These are phyloP conservation scores for Montipora cactus DNA, from an alignment of 64 coral and sea anemone species.

Conservation along the genomic window DNA sequence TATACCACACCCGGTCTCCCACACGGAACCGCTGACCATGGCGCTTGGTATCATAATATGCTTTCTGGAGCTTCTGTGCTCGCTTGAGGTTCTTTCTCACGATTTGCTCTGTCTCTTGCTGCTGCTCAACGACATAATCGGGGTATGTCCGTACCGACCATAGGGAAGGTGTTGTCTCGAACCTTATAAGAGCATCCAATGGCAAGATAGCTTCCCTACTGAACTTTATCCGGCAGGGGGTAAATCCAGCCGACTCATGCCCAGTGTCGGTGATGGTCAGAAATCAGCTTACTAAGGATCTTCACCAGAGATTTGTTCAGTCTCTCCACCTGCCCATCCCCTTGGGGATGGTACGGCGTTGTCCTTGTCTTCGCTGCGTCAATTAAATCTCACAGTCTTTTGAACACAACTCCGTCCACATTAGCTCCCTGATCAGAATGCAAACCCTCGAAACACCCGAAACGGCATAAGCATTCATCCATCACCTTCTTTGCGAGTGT, in stretches of 20 bases:
- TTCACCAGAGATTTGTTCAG: conserved; percentile 22
- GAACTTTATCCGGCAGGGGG: conserved; percentile 11
- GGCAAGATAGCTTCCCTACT: neutral
- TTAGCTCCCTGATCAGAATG: neutral
- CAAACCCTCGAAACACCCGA: conserved; percentile 10
- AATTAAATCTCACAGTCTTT: conserved; percentile 14
- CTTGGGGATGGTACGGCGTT: neutral
- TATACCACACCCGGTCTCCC: no score
- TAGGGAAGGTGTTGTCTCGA: no score
- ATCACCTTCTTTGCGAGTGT: neutral
- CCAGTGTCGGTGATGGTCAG: conserved; percentile 11
- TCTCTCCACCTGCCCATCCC: conserved; percentile 13
- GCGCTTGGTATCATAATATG: no score
- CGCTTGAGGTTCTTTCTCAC: no score
- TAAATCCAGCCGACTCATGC: conserved; percentile 30
- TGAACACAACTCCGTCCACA: neutral
- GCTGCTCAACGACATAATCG: no score
- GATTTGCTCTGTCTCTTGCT: no score
- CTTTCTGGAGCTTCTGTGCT: no score
- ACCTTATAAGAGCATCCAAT: neutral
- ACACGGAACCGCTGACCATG: no score
- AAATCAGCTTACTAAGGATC: conserved; percentile 7
- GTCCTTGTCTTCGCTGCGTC: conserved; percentile 15
- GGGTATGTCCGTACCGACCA: no score
- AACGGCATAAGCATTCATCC: conserved; percentile 31